Conservation (phyloP, 2,797 vertebrate genomes). For the Oreochromis mossambicus region DNA sequence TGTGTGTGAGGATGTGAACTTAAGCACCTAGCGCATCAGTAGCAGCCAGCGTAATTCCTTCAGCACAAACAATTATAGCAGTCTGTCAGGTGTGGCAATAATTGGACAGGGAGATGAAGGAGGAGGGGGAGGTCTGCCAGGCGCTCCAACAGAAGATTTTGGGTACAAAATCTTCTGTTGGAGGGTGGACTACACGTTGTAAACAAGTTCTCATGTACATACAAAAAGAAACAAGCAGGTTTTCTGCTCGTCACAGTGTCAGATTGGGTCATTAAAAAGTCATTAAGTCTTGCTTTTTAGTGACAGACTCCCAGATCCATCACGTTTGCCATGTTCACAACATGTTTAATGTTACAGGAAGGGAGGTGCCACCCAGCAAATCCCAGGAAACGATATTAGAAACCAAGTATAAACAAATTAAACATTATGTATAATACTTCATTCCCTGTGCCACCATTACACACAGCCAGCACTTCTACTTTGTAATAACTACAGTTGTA, state of each 20-base stretch:
- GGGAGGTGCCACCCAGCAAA: not conserved
- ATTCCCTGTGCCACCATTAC: not conserved
- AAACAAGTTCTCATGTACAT: slow-evolving; percentile 7
- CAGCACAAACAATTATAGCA: slow-evolving; percentile 54
- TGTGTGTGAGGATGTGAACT: slow-evolving; percentile 47
- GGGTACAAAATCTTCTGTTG: not conserved
- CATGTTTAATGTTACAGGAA: not conserved
- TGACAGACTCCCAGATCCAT: not conserved
- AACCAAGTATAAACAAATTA: not conserved
- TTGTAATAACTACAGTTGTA: not conserved
- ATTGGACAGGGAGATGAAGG: slow-evolving; percentile 30
- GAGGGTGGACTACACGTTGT: not conserved
- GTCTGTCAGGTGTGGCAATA: slow-evolving; percentile 59
- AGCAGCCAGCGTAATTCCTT: slow-evolving; percentile 39
- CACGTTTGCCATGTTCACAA: not conserved
- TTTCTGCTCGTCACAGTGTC: not conserved
- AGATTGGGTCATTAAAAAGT: not conserved
- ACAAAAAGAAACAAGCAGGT: not conserved
- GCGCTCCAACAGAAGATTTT: too few relatives aligned
- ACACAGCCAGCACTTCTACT: not conserved
- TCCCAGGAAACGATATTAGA: not conserved
- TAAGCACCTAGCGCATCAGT: slow-evolving; percentile 39
- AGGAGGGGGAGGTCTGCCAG: not conserved
- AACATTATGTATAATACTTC: not conserved
- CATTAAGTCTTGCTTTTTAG: not conserved